Evolutionary conservation across 2,888 invertebrate genomes (phyloP).

Genomic region (Crioceris asparagi): DNA sequence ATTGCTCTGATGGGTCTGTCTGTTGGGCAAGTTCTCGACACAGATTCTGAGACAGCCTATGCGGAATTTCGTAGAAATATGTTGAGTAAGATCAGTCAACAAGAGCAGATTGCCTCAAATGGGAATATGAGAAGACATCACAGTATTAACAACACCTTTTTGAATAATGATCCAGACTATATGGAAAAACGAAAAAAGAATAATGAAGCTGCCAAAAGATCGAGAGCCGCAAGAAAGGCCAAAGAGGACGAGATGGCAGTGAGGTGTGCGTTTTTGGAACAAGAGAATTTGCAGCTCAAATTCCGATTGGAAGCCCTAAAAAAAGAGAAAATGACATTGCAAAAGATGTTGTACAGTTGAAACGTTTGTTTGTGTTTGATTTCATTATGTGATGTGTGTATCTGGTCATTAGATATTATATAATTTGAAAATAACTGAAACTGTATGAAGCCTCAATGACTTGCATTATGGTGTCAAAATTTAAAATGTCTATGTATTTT

Average conservation of each 20-base stretch:
- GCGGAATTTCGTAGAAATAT: constrained; percentile 59
- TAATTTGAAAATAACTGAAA: too few relatives aligned
- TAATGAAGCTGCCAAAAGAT: constrained; percentile 91
- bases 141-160: constrained; percentile 20
- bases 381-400: too few relatives aligned
- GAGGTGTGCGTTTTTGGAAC: constrained; percentile 75
- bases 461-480: too few relatives aligned
- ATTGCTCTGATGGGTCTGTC: constrained; percentile 42
- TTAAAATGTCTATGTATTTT: too few relatives aligned
- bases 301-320: constrained; percentile 19
- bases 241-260: constrained; percentile 90
- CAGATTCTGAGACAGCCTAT: constrained; percentile 56
- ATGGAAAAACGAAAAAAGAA: constrained; percentile 82
- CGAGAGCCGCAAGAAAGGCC: constrained; percentile 76
- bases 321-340: constrained; percentile 24
- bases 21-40: constrained; percentile 42
- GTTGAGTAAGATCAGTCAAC: constrained; percentile 52
- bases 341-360: constrained; percentile 14
- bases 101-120: constrained; percentile 47
- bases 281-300: constrained; percentile 70
- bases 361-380: too few relatives aligned
- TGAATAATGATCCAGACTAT: constrained; percentile 64
- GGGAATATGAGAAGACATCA: constrained; percentile 56
- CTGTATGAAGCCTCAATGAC: too few relatives aligned
- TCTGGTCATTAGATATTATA: too few relatives aligned